These are phyloP conservation scores for Carlito syrichta DNA, from an alignment of 2,113 vertebrate species.

Conservation along the genomic window DNA sequence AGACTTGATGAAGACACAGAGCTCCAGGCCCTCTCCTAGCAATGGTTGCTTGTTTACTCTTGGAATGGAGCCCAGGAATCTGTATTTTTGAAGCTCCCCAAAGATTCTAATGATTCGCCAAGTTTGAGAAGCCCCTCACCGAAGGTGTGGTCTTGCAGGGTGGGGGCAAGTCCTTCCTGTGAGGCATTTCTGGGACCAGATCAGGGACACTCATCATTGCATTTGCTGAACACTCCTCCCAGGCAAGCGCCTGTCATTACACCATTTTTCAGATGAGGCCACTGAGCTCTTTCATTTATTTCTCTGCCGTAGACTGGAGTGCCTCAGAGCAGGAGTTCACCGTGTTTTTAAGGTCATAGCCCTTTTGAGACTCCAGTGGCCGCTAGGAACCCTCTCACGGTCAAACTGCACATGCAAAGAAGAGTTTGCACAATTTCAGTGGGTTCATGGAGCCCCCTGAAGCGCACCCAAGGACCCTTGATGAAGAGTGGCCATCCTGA, in stretches of 20 bases:
- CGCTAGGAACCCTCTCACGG: not conserved
- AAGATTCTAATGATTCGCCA: not conserved
- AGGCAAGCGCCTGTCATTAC: not conserved
- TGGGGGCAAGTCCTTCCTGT: not conserved
- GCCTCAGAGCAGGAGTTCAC: not conserved
- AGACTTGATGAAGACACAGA: not conserved
- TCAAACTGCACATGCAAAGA: not conserved
- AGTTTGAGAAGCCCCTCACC: not conserved
- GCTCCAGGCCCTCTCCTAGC: not conserved
- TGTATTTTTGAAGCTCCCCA: not conserved
- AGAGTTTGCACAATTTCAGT: not conserved
- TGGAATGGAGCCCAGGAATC: not conserved
- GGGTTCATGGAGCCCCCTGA: not conserved
- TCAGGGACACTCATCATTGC: not conserved
- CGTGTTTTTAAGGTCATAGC: not conserved
- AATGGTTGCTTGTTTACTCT: not conserved
- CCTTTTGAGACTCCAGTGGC: not conserved
- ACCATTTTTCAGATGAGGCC: not conserved
- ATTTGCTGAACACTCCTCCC: not conserved
- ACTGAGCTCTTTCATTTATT: not conserved
- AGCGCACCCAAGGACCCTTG: not conserved
- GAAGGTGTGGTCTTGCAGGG: not conserved
- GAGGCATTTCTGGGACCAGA: not conserved
- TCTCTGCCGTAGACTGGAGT: not conserved
- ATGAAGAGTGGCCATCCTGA: not conserved